phyloP scores from a whole-genome alignment of 2,888 invertebrate genomes.

The Acronicta alni region DNA sequence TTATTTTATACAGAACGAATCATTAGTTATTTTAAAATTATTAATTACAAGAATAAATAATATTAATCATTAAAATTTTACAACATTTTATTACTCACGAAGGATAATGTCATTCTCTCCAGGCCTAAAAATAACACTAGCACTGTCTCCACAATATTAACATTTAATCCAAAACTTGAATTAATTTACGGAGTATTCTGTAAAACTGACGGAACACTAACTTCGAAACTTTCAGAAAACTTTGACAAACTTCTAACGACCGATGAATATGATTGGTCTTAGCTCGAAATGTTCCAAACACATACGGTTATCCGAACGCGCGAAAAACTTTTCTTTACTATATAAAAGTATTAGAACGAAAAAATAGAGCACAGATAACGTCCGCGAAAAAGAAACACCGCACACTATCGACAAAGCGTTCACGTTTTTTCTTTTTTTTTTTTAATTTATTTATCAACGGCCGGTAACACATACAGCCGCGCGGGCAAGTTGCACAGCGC shows the following conservation, averaged over 20 bases:
- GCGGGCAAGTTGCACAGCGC: constrained; percentile 88
- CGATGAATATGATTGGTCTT: constrained; percentile 31
- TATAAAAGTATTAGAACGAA: constrained; percentile 74
- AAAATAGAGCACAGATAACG: constrained; percentile 77
- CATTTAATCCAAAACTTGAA: constrained; percentile 46
- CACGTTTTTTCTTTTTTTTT: constrained; percentile 74
- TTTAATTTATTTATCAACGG: constrained; percentile 86
- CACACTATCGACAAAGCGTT: constrained; percentile 86
- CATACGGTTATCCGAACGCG: constrained; percentile 46
- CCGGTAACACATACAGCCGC: constrained; percentile 86
- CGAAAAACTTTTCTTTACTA: constrained; percentile 59
- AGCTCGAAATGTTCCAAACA: constrained; percentile 34
- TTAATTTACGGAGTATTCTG: constrained; percentile 26
- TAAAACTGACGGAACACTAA: constrained; percentile 46
- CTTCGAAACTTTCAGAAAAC: constrained; percentile 45
- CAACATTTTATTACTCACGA: constrained; percentile 76
- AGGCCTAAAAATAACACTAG: constrained; percentile 72
- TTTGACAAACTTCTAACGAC: constrained; percentile 45
- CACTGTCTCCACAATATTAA: constrained; percentile 63
- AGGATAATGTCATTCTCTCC: constrained; percentile 88
- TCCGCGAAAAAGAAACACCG: constrained; percentile 79
- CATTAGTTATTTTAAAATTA: too few relatives aligned
- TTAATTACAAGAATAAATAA: not conserved
- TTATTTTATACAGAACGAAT: too few relatives aligned
- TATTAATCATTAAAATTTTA: constrained; percentile 1